Evolutionary conservation across 1,140 invertebrate genomes (phyloP), one percentile per base, ranked within the genome.

Genomic region (Zaprionus ghesquierei): DNA sequence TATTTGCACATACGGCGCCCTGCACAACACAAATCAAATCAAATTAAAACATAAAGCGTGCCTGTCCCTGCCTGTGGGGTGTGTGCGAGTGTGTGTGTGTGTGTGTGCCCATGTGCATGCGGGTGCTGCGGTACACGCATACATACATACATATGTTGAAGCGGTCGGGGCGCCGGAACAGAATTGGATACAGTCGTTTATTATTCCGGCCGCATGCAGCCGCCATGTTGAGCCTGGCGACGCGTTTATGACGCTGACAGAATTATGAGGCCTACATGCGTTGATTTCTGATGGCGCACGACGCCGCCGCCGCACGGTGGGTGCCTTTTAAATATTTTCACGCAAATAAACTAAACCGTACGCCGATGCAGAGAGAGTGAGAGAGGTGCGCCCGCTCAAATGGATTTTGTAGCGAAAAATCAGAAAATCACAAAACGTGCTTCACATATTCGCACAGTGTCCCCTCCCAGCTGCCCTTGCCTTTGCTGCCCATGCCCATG

Each of bases 41-140:
- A 90, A 90, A 90, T 90, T 90, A 90, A 90, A 90, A 90, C 89
- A 90, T 90, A 89, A 89, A 89, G 77, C 54, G 58, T 85, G 68
- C 59, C 69, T 75, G 74, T 69, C 25, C 62, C 38, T 56, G 20
- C 58, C 9, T 35, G n/a, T 22, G 41, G 18, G 41, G 35, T 15
- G 31, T 51, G 33, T 50, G 10, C 53, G 15, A 49, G 12, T 44
- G 29, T 25, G 46, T n/a, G 10, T 27, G 22, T 27, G 9, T 33
- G 27, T 35, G 25, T 50, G 13, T 62, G 22, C 58, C 25, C 51
- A 25, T 54, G 44, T 38, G 27, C 18, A 38, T 35, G 65, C 18
- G 63, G 29, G 64, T 18, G 64, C 18, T 59, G 27, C 27, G 15
- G 31, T 56, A 54, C 33, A 62, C 54, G 66, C 33, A 35, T n/a